Evolutionary conservation across 2,888 invertebrate genomes (phyloP), one percentile per base, ranked within the genome.

Genomic region (Zonitis immaculata): DNA sequence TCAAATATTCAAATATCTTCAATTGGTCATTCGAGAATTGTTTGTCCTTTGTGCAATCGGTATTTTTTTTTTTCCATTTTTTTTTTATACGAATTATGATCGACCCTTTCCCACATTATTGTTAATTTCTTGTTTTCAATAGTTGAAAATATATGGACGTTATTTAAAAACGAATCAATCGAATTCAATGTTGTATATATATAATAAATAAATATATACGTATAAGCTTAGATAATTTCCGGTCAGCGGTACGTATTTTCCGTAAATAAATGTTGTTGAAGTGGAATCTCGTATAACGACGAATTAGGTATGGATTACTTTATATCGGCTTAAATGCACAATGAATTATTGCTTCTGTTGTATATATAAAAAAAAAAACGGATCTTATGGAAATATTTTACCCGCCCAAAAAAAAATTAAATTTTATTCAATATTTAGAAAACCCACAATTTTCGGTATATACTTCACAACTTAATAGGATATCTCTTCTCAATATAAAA

Each of bases 301-400:
- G 61, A 58, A 63, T 62, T 60, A 60, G 62, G 57, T n/a, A n/a
- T 58, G 59, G 62, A 65, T 65, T 63, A 60, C 57, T 63, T 59
- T 61, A 62, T 61, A 51, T 58, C 54, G 56, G 64, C 59, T 65
- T 62, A 61, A 61, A 63, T 61, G 54, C 58, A 61, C 60, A 54
- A 54, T 65, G 63, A 65, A 53, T 62, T 63, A 65, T 65, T 51
- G 59, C 58, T 20, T 11, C 30, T n/a, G 14, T 22, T 48, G 43
- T 32, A n/a, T n/a, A n/a, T n/a, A n/a, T n/a, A n/a, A n/a, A n/a
- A n/a, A n/a, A n/a, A n/a, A n/a, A n/a, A n/a, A n/a, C n/a, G n/a
- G n/a, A n/a, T n/a, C n/a, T n/a, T n/a, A n/a, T n/a, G n/a, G n/a
- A n/a, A n/a, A n/a, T n/a, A n/a, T n/a, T n/a, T n/a, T n/a, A n/a